Base-by-base conservation (phyloP, 2,113 vertebrate genomes). In the Etia nguti region DNA sequence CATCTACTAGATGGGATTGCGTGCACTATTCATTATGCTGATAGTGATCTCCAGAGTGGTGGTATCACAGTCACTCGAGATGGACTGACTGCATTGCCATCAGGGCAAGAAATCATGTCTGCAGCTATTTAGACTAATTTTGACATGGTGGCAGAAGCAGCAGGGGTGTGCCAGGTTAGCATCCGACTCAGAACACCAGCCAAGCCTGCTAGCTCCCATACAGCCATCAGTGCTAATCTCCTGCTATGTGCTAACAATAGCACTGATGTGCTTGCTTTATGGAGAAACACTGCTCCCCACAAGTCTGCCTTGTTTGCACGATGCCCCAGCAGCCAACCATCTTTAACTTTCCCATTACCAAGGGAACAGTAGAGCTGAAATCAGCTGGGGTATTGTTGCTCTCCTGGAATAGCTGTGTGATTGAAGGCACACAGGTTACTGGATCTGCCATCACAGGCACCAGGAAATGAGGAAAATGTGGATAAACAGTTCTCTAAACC, bases 171-270 rank as follows among this genome's bases (percentile, higher is more conserved):
- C 86, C 29, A 59, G 90, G 93, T 88, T 91, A 82, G 90, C 91
- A 84, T 91, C 85, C 18, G 80, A 92, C 87, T 91, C 90, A 89
- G 86, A 89, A 90, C 86, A 80, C 92, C 93, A 90, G 90, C 90
- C 93, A 93, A 92, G 93, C 87, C 87, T 84, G 70, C 91, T 86
- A 91, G 90, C 87, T 92, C 88, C 36, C 82, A 90, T 90, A 48
- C 87, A 94, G 89, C 87, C 91, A 90, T 89, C 90, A 94, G 89
- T 12, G 80, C 91, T 94, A 95, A 96, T 95, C 91, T 95, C 93
- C 93, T 55, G 88, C 94, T 92, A 92, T 85, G 92, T 90, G 86
- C 92, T 94, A 94, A 95, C 93, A 95, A 95, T 95, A 92, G 92
- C 80, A 59, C 94, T 94, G 93, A 95, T 95, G 92, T 90, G 88